phyloP scores from a whole-genome alignment of 1,140 invertebrate species.

The Mizuhopecten yessoensis region DNA sequence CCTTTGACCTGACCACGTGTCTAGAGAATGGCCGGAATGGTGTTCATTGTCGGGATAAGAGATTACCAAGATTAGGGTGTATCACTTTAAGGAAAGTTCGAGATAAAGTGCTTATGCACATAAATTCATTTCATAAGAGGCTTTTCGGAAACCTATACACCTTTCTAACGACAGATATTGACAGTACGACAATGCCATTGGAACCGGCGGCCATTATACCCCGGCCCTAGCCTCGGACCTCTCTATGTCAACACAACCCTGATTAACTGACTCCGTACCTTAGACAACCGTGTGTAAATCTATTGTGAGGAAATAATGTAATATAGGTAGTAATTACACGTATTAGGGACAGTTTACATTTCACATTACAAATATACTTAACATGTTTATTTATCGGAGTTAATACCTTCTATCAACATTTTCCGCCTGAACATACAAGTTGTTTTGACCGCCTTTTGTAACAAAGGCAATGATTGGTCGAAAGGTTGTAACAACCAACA shows the following conservation, averaged over 20 bases:
- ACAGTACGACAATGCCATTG: neutral
- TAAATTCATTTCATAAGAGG: constrained; percentile 19
- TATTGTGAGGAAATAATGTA: constrained; percentile 28
- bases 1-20: neutral
- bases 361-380: constrained; percentile 36
- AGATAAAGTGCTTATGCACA: constrained; percentile 13
- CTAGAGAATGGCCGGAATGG: neutral
- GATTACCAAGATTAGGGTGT: neutral
- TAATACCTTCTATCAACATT: neutral
- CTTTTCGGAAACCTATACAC: constrained; percentile 11
- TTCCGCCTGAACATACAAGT: constrained; percentile 27
- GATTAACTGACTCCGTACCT: neutral
- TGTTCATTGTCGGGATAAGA: neutral
- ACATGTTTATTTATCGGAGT: constrained; percentile 31
- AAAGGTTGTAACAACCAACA: constrained; percentile 33
- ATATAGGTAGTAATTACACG: constrained; percentile 34
- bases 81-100: neutral
- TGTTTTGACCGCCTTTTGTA: constrained; percentile 25
- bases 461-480: neutral
- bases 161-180: neutral
- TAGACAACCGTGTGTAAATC: constrained; percentile 26
- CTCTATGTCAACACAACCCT: constrained; percentile 12
- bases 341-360: constrained; percentile 2
- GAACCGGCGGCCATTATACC: constrained; percentile 8
- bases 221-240: constrained; percentile 8